phyloP scores from a whole-genome alignment of 2,113 vertebrate species.

The Zosterops pallidus region DNA sequence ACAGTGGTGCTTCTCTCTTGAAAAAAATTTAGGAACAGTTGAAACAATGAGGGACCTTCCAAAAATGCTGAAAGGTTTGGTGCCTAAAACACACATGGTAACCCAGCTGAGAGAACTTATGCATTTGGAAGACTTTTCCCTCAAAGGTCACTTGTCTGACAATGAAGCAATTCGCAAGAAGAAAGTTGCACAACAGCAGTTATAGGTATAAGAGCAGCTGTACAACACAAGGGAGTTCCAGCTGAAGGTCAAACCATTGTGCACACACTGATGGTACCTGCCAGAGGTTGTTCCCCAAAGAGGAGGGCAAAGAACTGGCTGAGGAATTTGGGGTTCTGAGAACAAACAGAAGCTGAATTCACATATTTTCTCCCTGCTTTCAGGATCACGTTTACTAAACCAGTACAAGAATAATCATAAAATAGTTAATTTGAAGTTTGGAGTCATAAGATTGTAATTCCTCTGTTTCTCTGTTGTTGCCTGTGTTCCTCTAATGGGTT shows the following conservation, averaged over 20 bases:
- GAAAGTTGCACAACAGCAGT: not conserved
- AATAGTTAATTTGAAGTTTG: not conserved
- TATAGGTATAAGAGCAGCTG: not conserved
- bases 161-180: not conserved
- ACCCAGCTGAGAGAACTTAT: fast-evolving
- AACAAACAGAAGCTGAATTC: not conserved
- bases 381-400: not conserved
- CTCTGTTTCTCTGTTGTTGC: not conserved
- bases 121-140: not conserved
- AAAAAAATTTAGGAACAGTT: not conserved
- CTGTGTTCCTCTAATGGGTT: not conserved
- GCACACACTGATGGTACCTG: not conserved
- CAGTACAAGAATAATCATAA: not conserved
- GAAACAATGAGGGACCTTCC: not conserved
- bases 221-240: not conserved
- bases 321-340: not conserved
- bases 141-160: not conserved
- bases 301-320: not conserved
- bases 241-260: not conserved
- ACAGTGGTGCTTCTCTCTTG: not conserved
- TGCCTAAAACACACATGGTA: not conserved
- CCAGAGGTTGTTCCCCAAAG: not conserved
- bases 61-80: not conserved
- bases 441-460: not conserved
- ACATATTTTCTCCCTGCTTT: not conserved